Conservation (phyloP, 2,113 vertebrate genomes). For the Pluvianellus socialis region DNA sequence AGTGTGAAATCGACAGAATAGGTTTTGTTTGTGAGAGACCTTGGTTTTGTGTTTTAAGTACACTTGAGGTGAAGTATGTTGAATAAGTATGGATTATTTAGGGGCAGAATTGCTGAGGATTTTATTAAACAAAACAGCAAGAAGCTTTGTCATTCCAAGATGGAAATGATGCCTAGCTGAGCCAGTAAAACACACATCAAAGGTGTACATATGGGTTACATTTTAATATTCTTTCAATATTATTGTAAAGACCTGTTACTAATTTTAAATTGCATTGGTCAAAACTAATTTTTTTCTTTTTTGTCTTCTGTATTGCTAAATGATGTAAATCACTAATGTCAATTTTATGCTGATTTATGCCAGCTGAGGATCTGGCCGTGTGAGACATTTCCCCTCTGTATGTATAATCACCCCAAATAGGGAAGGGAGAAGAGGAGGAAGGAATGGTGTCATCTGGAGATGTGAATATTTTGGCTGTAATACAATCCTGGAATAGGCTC, state of each 20-base stretch:
- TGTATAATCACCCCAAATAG: conserved; percentile 35
- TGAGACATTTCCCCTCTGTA: conserved; percentile 1
- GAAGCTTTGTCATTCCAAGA: conserved; percentile 61
- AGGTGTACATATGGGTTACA: conserved; percentile 68
- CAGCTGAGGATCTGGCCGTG: conserved; percentile 18
- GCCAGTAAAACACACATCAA: conserved; percentile 64
- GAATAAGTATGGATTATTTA: not conserved
- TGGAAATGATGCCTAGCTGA: conserved; percentile 61
- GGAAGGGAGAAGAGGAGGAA: conserved; percentile 37
- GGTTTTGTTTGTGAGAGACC: not conserved
- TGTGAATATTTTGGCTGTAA: conserved; percentile 56
- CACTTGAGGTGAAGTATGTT: not conserved
- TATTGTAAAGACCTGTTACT: conserved; percentile 66
- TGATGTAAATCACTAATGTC: conserved; percentile 54
- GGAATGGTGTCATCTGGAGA: conserved; percentile 62
- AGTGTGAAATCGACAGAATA: not conserved
- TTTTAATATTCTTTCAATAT: conserved; percentile 63
- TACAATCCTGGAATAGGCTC: conserved; percentile 12
- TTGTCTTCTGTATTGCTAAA: conserved; percentile 25
- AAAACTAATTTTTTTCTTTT: not conserved
- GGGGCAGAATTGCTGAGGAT: conserved; percentile 3
- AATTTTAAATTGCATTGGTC: conserved; percentile 67
- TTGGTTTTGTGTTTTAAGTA: not conserved
- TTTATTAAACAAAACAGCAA: conserved; percentile 63
- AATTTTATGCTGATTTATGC: conserved; percentile 53